Conservation (phyloP, 1,140 invertebrate species). For the Eurosta solidaginis region DNA sequence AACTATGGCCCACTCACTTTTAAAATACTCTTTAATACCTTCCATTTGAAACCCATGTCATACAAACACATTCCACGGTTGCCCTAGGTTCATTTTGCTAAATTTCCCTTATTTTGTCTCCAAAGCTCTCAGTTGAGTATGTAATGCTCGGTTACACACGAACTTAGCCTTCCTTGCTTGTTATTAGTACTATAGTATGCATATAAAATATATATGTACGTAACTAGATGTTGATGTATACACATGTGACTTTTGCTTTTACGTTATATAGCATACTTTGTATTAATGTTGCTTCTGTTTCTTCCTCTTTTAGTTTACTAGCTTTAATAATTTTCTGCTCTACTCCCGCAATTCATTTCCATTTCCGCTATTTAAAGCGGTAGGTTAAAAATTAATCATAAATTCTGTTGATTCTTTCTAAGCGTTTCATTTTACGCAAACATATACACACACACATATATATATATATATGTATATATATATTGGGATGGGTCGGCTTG, state of each 20-base stretch:
- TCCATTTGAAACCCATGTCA: too few relatives aligned
- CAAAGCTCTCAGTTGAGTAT: too few relatives aligned
- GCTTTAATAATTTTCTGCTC: background rate
- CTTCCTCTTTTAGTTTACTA: background rate
- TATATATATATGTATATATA: too few relatives aligned
- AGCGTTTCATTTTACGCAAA: background rate
- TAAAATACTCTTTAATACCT: too few relatives aligned
- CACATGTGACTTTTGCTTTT: too few relatives aligned
- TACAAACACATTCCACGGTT: too few relatives aligned
- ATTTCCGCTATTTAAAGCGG: conserved; percentile 29
- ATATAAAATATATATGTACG: background rate
- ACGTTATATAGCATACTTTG: background rate
- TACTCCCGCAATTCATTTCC: background rate
- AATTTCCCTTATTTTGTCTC: too few relatives aligned
- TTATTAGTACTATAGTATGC: background rate
- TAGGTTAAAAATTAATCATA: conserved; percentile 37
- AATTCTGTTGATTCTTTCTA: conserved; percentile 28
- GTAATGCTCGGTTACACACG: background rate
- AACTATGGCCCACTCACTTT: too few relatives aligned
- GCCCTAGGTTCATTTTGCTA: too few relatives aligned
- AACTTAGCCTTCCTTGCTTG: background rate
- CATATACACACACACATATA: background rate
- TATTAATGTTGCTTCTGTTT: background rate
- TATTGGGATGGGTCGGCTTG: too few relatives aligned
- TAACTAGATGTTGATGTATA: background rate